phyloP scores from a whole-genome alignment of 2,113 vertebrate species.

The Dolichotis patagonum region DNA sequence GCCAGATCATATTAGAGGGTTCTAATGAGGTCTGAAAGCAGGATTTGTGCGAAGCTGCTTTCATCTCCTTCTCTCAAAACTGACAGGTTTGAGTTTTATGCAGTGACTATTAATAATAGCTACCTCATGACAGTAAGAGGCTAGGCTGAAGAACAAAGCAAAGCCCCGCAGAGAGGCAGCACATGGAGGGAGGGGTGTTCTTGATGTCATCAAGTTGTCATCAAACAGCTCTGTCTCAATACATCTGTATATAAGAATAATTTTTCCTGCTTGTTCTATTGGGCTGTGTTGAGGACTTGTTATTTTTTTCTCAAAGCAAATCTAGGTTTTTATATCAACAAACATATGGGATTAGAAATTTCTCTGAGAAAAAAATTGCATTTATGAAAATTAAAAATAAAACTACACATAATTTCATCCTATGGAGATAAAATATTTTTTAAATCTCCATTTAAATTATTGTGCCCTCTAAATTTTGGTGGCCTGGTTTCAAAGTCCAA shows the following conservation, averaged over 20 bases:
- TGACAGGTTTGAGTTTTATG: not conserved
- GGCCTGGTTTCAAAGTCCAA: not conserved
- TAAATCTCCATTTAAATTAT: not conserved
- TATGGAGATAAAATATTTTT: not conserved
- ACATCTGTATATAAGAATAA: not conserved
- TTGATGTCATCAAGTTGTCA: not conserved
- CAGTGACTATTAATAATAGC: not conserved
- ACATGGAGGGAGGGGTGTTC: not conserved
- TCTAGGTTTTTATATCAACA: not conserved
- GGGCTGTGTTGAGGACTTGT: not conserved
- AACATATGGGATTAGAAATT: not conserved
- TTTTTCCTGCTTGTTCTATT: not conserved
- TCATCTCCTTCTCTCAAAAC: not conserved
- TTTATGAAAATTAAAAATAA: constrained; percentile 42
- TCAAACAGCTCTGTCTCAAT: not conserved
- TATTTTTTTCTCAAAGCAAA: constrained; percentile 22
- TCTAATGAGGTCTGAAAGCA: not conserved
- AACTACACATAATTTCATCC: not conserved
- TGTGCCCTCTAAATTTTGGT: not conserved
- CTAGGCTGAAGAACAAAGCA: not conserved
- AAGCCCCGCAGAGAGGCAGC: not conserved
- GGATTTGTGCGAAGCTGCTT: not conserved
- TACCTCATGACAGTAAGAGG: not conserved
- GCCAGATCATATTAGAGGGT: not conserved
- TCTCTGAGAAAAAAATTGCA: not conserved